These are phyloP conservation scores for Solea senegalensis DNA, from an alignment of 2,113 vertebrate genomes.

Conservation along the genomic window DNA sequence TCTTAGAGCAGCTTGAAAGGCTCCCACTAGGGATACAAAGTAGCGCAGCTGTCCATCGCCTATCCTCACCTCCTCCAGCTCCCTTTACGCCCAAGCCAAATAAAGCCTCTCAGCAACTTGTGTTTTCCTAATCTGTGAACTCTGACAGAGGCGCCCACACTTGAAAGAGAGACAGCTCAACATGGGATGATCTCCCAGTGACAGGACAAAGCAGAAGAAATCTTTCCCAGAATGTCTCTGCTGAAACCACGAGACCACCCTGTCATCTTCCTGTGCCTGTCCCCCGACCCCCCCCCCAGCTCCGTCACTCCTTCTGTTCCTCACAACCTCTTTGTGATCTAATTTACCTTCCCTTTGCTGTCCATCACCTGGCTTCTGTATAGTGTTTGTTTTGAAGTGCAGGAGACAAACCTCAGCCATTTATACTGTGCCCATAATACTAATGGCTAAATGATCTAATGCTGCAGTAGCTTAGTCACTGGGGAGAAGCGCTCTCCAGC, in stretches of 20 bases:
- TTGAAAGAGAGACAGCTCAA: slow-evolving; percentile 76
- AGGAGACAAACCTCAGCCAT: neutral
- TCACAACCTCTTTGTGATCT: slow-evolving; percentile 31
- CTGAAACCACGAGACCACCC: slow-evolving; percentile 69
- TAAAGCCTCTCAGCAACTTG: slow-evolving; percentile 79
- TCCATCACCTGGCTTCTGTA: slow-evolving; percentile 31
- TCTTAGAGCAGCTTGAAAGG: slow-evolving; percentile 50
- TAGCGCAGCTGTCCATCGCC: slow-evolving; percentile 68
- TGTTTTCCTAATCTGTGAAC: slow-evolving; percentile 83
- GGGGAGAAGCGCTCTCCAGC: neutral
- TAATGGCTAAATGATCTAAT: slow-evolving; percentile 46
- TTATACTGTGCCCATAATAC: slow-evolving; percentile 26
- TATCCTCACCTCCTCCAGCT: slow-evolving; percentile 52
- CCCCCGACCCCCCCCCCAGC: slow-evolving; percentile 30
- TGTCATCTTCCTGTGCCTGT: slow-evolving; percentile 43
- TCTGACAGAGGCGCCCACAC: slow-evolving; percentile 72
- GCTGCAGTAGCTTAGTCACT: slow-evolving; percentile 1
- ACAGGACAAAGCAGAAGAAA: slow-evolving; percentile 80
- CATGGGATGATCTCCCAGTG: slow-evolving; percentile 78
- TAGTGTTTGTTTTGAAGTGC: slow-evolving; percentile 15
- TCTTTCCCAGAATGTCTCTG: slow-evolving; percentile 64
- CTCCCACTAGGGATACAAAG: slow-evolving; percentile 65
- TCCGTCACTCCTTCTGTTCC: neutral
- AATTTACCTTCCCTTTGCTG: slow-evolving; percentile 31
- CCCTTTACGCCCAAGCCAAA: slow-evolving; percentile 73